Conservation (phyloP, 2,888 invertebrate species). For the Pogonocherus hispidulus region DNA sequence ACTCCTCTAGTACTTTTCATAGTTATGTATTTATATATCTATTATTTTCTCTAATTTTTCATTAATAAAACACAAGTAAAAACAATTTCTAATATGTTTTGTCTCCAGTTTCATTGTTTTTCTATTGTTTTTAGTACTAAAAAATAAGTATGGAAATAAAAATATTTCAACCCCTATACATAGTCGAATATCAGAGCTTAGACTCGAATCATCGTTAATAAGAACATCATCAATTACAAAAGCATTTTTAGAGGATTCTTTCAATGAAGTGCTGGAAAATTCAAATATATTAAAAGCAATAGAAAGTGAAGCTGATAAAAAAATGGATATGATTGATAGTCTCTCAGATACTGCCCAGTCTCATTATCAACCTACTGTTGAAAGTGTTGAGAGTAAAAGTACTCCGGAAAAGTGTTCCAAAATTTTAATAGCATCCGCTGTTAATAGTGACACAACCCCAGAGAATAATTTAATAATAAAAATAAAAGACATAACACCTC, state of each 20-base stretch:
- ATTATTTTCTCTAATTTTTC: too few species aligned
- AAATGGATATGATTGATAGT: neutral
- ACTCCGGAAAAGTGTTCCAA: slow-evolving; percentile 17
- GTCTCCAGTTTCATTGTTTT: neutral
- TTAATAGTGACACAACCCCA: slow-evolving; percentile 37
- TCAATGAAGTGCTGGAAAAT: slow-evolving; percentile 33
- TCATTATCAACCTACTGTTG: neutral
- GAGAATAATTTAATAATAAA: slow-evolving; percentile 68
- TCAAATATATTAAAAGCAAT: neutral
- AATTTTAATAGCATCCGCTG: neutral
- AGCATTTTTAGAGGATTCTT: slow-evolving; percentile 32
- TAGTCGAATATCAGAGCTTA: slow-evolving; percentile 20
- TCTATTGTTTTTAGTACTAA: slow-evolving; percentile 12
- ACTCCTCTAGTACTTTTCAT: too few species aligned
- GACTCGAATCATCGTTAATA: neutral
- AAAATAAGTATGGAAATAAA: slow-evolving; percentile 28
- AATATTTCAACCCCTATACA: neutral
- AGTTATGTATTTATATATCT: too few species aligned
- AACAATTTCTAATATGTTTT: too few species aligned
- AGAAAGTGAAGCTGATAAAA: neutral
- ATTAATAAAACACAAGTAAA: too few species aligned
- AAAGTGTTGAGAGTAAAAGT: neutral
- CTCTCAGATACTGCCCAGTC: neutral
- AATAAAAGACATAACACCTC: slow-evolving; percentile 72
- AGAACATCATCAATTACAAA: slow-evolving; percentile 7